phyloP scores from a whole-genome alignment of 2,797 vertebrate species.

The Arctocebus calabarensis region DNA sequence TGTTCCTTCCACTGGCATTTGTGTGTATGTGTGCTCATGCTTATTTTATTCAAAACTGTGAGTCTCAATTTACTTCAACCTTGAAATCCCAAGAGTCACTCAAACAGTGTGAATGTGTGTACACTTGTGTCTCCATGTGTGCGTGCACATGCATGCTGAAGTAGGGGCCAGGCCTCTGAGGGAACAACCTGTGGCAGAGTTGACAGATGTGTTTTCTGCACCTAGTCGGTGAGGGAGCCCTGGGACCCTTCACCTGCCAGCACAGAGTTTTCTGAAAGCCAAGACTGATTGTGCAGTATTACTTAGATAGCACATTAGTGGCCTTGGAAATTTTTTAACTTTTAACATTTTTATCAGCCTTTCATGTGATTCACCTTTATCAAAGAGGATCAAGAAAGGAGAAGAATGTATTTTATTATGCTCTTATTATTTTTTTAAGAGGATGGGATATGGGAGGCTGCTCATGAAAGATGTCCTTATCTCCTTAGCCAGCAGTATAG shows the following conservation, averaged over 20 bases:
- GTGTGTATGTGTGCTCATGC: slow-evolving; percentile 62
- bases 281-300: slow-evolving; percentile 78
- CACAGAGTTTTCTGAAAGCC: slow-evolving; percentile 73
- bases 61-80: slow-evolving; percentile 87
- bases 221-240: background rate
- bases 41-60: slow-evolving; percentile 87
- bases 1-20: slow-evolving; percentile 75
- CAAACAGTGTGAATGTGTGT: slow-evolving; percentile 65
- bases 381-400: slow-evolving; percentile 85
- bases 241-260: background rate
- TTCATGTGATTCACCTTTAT: slow-evolving; percentile 85
- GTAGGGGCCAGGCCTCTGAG: slow-evolving; percentile 73
- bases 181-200: slow-evolving; percentile 71
- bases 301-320: slow-evolving; percentile 78
- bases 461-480: background rate
- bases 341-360: slow-evolving; percentile 81
- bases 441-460: slow-evolving; percentile 24
- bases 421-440: slow-evolving; percentile 63
- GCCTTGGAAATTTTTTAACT: slow-evolving; percentile 81
- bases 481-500: background rate
- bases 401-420: slow-evolving; percentile 83
- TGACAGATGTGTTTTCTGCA: slow-evolving; percentile 61
- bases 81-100: slow-evolving; percentile 88
- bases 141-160: slow-evolving; percentile 68
- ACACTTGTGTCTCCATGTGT: background rate